Evolutionary conservation across 2,797 vertebrate genomes (phyloP).

Genomic region (Smutsia temminckii): DNA sequence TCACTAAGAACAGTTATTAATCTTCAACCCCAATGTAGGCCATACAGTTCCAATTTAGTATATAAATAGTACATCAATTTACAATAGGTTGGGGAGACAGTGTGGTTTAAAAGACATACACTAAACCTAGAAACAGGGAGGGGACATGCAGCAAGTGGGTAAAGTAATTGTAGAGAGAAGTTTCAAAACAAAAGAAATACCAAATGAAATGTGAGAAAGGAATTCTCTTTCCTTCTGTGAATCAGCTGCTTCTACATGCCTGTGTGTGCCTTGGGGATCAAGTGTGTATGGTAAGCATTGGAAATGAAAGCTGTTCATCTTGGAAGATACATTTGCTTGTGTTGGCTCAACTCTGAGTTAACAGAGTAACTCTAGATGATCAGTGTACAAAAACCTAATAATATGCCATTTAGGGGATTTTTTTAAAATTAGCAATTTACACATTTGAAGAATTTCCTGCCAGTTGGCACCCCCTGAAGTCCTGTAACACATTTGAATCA

Average conservation of each 20-base stretch:
- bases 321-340: not conserved
- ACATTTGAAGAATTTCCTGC: not conserved
- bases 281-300: not conserved
- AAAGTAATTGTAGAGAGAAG: not conserved
- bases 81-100: not conserved
- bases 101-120: slow-evolving; percentile 32
- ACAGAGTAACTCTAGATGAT: not conserved
- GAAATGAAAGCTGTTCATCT: not conserved
- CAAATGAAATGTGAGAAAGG: not conserved
- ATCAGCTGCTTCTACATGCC: not conserved
- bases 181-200: slow-evolving; percentile 43
- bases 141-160: not conserved
- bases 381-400: not conserved
- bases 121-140: not conserved
- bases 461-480: not conserved
- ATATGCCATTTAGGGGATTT: not conserved
- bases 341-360: not conserved
- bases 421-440: not conserved
- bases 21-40: slow-evolving; percentile 58
- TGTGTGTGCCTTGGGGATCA: not conserved
- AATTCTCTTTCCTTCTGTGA: slow-evolving; percentile 1
- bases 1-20: slow-evolving; percentile 61
- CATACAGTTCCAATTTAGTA: slow-evolving; percentile 24
- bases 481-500: not conserved
- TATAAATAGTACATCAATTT: slow-evolving; percentile 44